phyloP scores from a whole-genome alignment of 2,797 vertebrate genomes.

The Propithecus perrieri region DNA sequence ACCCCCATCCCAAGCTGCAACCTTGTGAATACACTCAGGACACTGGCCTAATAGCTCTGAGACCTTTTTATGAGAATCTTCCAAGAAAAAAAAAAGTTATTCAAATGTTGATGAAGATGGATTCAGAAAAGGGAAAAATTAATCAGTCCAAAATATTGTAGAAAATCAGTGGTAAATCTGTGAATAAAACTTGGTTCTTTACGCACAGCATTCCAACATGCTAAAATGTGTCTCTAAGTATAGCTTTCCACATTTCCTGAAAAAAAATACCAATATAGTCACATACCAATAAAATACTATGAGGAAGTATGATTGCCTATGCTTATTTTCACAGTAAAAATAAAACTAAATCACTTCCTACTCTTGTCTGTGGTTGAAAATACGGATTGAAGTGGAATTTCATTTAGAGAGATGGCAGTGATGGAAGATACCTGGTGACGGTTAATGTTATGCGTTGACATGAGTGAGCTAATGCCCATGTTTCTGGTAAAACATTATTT shows the following conservation, averaged over 20 bases:
- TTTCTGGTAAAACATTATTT: neutral
- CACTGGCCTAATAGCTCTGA: neutral
- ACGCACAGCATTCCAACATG: neutral
- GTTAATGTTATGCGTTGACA: neutral
- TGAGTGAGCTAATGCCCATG: neutral
- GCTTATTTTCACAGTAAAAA: neutral
- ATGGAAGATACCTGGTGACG: neutral
- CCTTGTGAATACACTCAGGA: fast-evolving
- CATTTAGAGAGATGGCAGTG: neutral
- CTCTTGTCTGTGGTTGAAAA: neutral
- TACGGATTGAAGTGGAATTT: neutral
- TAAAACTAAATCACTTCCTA: neutral
- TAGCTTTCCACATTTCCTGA: neutral
- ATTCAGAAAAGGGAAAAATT: neutral
- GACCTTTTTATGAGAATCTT: neutral
- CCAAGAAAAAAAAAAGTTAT: neutral
- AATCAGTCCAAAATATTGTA: neutral
- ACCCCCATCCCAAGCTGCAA: fast-evolving
- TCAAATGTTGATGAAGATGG: neutral
- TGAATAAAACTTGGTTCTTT: neutral
- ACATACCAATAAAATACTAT: neutral
- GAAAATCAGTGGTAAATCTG: neutral
- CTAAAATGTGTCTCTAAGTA: neutral
- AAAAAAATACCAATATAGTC: neutral
- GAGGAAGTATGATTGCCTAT: neutral